Evolutionary conservation across 2,113 vertebrate genomes (phyloP).

Genomic region (Callocephalon fimbriatum): DNA sequence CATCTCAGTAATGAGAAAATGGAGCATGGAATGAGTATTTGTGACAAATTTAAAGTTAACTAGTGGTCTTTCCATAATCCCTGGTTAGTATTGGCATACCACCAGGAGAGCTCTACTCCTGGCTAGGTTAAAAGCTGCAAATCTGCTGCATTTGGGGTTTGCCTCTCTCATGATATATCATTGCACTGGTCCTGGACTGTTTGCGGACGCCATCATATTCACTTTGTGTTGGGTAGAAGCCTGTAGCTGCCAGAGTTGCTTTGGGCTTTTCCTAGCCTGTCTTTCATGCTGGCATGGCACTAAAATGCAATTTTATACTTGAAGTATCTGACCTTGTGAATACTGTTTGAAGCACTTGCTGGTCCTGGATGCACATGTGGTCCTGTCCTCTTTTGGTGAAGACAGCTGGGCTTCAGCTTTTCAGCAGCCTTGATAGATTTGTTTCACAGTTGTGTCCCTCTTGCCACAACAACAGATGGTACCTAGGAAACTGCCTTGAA

Average conservation of each 20-base stretch:
- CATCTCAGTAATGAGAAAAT: not conserved
- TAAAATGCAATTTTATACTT: not conserved
- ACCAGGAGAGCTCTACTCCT: not conserved
- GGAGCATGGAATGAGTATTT: not conserved
- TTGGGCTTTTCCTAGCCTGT: not conserved
- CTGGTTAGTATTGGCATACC: not conserved
- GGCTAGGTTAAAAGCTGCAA: not conserved
- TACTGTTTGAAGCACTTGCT: not conserved
- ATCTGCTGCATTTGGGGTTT: not conserved
- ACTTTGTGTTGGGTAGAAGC: not conserved
- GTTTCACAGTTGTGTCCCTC: conserved; percentile 36
- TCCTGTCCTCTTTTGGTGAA: not conserved
- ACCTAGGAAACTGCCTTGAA: conserved; percentile 12
- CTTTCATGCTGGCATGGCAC: not conserved
- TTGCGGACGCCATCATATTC: not conserved
- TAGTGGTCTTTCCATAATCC: not conserved
- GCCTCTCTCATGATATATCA: not conserved
- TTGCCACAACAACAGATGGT: conserved; percentile 44
- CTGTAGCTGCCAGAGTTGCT: not conserved
- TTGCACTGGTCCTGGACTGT: not conserved
- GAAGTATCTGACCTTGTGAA: not conserved
- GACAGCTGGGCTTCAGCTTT: conserved; percentile 24
- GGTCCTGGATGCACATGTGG: not conserved
- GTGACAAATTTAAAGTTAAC: not conserved
- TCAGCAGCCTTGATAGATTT: conserved; percentile 7